phyloP scores from a whole-genome alignment of 2,797 vertebrate species.

The Thunnus albacares region DNA sequence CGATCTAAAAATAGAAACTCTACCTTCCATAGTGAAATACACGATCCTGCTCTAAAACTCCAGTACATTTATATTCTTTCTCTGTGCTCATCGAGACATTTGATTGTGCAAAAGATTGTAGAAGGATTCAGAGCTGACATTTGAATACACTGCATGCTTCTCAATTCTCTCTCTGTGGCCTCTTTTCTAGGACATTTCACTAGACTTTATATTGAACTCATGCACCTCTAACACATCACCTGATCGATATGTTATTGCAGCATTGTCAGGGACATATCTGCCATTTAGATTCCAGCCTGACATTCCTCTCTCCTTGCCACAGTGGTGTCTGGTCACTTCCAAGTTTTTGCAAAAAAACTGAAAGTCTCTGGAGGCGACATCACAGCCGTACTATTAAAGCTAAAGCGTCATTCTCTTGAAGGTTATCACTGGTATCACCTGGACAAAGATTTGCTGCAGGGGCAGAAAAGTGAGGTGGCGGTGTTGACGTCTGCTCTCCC shows the following conservation, averaged over 20 bases:
- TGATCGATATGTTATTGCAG: conserved; percentile 82
- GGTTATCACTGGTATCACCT: conserved; percentile 67
- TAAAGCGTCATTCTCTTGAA: conserved; percentile 61
- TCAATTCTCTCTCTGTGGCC: conserved; percentile 47
- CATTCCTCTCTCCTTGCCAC: conserved; percentile 38
- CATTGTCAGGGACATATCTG: conserved; percentile 78
- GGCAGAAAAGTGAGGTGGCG: conserved; percentile 41
- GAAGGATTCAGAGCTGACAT: conserved; percentile 74
- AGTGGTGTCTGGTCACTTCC: not conserved
- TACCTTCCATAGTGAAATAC: conserved; percentile 13
- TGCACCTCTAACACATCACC: conserved; percentile 65
- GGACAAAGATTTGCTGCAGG: conserved; percentile 51
- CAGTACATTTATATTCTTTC: conserved; percentile 60
- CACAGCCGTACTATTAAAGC: conserved; percentile 60
- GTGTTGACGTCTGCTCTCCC: conserved; percentile 27
- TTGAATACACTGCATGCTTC: conserved; percentile 75
- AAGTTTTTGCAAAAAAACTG: conserved; percentile 41
- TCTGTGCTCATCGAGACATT: conserved; percentile 48
- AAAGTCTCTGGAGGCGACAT: conserved; percentile 56
- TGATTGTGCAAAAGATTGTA: conserved; percentile 60
- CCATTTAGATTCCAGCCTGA: conserved; percentile 74
- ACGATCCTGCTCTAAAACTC: conserved; percentile 22
- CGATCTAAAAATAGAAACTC: conserved; percentile 39
- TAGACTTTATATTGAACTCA: conserved; percentile 72
- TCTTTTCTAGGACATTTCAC: conserved; percentile 51